Percentiles rank a stretch among this genome's conserved stretches.
Evolutionary conservation across 1,140 invertebrate species (phyloP).

Genomic region (Psilanteris sp.): DNA sequence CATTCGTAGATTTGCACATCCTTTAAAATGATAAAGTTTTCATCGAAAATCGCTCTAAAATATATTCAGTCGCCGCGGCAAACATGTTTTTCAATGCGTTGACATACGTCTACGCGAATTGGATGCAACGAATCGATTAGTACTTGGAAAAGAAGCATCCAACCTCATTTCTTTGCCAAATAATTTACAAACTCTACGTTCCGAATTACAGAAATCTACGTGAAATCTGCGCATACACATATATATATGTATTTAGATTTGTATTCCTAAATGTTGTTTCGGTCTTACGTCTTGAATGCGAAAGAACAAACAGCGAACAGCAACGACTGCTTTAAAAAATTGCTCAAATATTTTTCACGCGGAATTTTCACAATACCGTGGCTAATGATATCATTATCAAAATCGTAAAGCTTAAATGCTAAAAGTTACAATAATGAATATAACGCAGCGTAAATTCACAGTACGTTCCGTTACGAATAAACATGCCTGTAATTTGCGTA

Average conservation of each 20-base stretch:
- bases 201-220: too few species aligned
- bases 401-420: too few species aligned
- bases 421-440: too few species aligned
- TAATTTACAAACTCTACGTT: conserved; percentile 11
- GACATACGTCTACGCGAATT: conserved; percentile 13
- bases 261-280: too few species aligned
- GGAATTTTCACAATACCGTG: neutral
- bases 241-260: too few species aligned
- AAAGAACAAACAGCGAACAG: too few species aligned
- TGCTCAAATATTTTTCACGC: neutral
- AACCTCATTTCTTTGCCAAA: conserved; percentile 21
- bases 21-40: conserved; percentile 29
- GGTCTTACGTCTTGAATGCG: too few species aligned
- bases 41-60: conserved; percentile 20
- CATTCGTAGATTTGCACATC: conserved; percentile 10
- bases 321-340: conserved; percentile 1
- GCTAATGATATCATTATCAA: neutral
- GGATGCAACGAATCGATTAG: conserved; percentile 34
- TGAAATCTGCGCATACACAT: too few species aligned
- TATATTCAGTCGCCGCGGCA: conserved; percentile 22
- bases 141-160: conserved; percentile 13
- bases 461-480: too few species aligned
- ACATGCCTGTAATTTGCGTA: too few species aligned
- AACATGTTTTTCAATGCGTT: conserved; percentile 11
- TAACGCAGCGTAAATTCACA: too few species aligned